Evolutionary conservation across 2,113 vertebrate genomes (phyloP), one percentile per base, ranked within the genome.

Genomic region (Neolamprologus sp.): DNA sequence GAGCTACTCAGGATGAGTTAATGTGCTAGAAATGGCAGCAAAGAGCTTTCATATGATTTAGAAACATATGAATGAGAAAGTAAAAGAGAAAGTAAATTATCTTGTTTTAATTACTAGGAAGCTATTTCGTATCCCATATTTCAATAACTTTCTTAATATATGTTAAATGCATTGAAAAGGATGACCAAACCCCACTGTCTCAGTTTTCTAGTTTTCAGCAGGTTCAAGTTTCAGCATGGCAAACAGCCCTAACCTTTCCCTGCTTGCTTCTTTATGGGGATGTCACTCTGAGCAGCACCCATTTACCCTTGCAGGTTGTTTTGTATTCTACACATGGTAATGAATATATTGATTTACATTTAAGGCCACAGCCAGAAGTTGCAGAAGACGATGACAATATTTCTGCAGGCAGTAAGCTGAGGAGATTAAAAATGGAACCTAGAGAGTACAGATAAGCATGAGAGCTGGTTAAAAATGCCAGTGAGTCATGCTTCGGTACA

Each of bases 311-410:
- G 85, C 75, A 7, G 63, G 47, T 86, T 91, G 90, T 92, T 95
- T 90, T 81, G 90, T 92, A 94, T 95, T 95, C 93, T 82, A 82
- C 85, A 82, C 93, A 92, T 91, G 81, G 85, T 93, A 92, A 94
- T 95, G 92, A 92, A 94, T 92, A 82, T 94, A 95, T 94, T 93
- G 91, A 94, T 96, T 94, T 94, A 94, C 90, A 95, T 94, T 94
- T 94, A 89, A 92, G 93, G 81, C 80, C 71, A 65, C 23, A 31
- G 94, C 81, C 94, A 90, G 68, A 85, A 92, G 80, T 89, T n/a
- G 21, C 9, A 68, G 31, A 78, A 57, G 85, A 89, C 51, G 90
- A 94, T 95, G 95, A 94, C 92, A 91, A 91, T 95, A 94, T 94
- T 94, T 94, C 93, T 94, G 83, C 85, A 90, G 90, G 93, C 94